Base-by-base conservation (phyloP, 2,113 vertebrate genomes). In the Prionailurus viverrinus region DNA sequence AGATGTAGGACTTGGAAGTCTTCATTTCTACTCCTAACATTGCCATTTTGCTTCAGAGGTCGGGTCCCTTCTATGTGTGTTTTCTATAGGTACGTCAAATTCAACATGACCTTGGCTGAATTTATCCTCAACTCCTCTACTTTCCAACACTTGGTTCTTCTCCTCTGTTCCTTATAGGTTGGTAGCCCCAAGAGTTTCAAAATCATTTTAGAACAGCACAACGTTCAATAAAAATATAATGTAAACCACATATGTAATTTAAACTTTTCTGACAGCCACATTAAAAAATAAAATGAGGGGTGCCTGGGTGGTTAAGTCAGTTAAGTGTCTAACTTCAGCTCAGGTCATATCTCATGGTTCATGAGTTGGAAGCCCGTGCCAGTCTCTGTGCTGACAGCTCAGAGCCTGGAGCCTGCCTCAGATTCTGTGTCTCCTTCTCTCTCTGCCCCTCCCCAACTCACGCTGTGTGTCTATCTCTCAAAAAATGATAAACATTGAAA, bases 1-100 rank as follows among this genome's bases (percentile, higher is more conserved):
- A 3, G n/a, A 8, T 4, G 2, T 7, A 1, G 27, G 65, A 36
- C 45, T 71, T n/a, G 12, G 0, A 11, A 7, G 27, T 33, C 87
- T 83, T 3, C 21, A 55, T 31, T 27, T n/a, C 8, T 19, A 61
- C 45, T 45, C 36, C 76, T 68, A n/a, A 36, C 11, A 4, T 19
- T 19, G 55, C 27, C 41, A 29, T 53, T 51, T 84, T 73, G 8
- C 79, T 61, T 74, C 45, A 92, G 83, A 89, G 2, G 14, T 84
- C 12, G 19, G 27, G 4, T 65, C 73, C 29, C 14, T 21, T 36
- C 45, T 5, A 1, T 29, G 4, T 16, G 2, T 66, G 27, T 39
- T 23, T 78, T 69, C 33, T 41, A 10, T 7, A 61, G 29, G 39
- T 39, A 25, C 33, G 45, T 94, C 80, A 79, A 9, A 63, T 79